Evolutionary conservation across 2,888 invertebrate species (phyloP).

Genomic region (Pycnomerus fuliginosus): DNA sequence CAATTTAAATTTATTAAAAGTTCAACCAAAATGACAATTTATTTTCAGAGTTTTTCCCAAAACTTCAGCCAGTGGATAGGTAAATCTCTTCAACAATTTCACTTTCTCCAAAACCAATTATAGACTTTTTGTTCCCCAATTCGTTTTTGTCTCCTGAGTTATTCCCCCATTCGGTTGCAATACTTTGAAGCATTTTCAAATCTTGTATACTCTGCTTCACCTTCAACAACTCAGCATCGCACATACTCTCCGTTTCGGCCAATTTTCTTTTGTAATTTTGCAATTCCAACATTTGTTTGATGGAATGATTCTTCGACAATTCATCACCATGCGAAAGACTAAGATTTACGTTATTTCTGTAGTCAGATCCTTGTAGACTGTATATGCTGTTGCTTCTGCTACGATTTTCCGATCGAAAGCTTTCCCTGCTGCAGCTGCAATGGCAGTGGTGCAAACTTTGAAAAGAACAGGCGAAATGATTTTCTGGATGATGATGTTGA

Average conservation of each 20-base stretch:
- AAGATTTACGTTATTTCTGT: conserved; percentile 4
- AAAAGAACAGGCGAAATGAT: conserved; percentile 40
- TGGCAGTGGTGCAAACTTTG: conserved; percentile 25
- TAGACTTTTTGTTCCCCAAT: no score
- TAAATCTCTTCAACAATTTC: no score
- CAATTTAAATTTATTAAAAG: no score
- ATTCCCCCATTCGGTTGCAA: conserved; percentile 47
- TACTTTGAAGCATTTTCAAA: conserved; percentile 48
- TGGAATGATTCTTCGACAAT: not conserved
- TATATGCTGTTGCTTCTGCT: conserved; percentile 40
- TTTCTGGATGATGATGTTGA: conserved; percentile 44
- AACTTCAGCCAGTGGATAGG: no score
- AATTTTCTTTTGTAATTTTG: conserved; percentile 49
- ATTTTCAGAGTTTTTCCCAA: no score
- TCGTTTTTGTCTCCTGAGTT: no score
- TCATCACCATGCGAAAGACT: conserved; percentile 4
- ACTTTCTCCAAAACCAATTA: no score
- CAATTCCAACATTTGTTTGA: conserved; percentile 35
- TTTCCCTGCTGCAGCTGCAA: not conserved
- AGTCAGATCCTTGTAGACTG: not conserved
- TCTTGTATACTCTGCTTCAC: conserved; percentile 48
- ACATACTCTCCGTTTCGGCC: conserved; percentile 51
- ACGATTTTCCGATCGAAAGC: conserved; percentile 27
- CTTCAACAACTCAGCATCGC: conserved; percentile 49
- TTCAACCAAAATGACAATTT: no score